phyloP scores from a whole-genome alignment of 2,797 vertebrate genomes.

The Graptemys geographica region DNA sequence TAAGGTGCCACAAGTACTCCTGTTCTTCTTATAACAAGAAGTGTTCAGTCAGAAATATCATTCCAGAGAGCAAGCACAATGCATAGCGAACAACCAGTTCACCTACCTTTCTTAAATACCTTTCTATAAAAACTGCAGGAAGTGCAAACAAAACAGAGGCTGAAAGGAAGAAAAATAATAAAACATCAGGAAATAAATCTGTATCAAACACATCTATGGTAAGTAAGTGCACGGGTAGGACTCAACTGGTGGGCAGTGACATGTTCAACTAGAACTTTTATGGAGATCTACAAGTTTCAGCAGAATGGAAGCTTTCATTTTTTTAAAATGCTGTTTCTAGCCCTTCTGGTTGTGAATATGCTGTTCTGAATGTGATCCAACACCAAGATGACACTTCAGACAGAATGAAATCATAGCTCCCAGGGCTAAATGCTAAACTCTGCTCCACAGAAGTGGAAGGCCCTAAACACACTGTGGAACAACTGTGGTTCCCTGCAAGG shows the following conservation, averaged over 20 bases:
- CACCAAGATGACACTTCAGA: background rate
- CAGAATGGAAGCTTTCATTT: background rate
- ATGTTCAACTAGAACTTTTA: background rate
- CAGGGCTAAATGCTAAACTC: background rate
- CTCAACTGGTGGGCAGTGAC: background rate
- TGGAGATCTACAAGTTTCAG: background rate
- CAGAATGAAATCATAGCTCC: background rate
- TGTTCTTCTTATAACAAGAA: background rate
- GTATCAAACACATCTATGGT: background rate
- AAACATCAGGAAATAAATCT: background rate
- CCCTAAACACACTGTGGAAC: background rate
- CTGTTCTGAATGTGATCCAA: background rate
- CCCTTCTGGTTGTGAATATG: background rate
- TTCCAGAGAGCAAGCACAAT: background rate
- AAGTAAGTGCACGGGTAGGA: background rate
- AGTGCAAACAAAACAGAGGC: background rate
- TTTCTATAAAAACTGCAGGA: constrained; percentile 4
- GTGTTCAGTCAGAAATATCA: constrained; percentile 9
- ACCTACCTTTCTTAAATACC: background rate
- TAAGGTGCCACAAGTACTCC: too few relatives aligned
- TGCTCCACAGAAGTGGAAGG: background rate
- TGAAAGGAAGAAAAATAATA: background rate
- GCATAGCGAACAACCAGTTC: background rate
- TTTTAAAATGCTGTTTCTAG: background rate
- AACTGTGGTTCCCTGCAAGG: background rate